Evolutionary conservation across 2,797 vertebrate genomes (phyloP).

Genomic region (Scolopax rusticola): DNA sequence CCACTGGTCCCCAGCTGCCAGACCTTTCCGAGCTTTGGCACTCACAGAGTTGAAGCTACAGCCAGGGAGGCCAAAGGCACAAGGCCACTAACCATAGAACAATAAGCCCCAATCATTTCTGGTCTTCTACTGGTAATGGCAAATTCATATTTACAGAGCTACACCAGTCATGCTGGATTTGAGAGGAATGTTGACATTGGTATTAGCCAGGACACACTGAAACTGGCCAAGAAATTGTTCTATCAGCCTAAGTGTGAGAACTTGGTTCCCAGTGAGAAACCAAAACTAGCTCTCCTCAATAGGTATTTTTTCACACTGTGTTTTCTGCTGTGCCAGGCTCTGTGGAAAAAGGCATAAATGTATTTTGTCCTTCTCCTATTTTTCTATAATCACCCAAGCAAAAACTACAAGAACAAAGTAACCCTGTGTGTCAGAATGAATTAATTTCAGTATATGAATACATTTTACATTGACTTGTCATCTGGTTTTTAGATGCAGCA

Average conservation of each 20-base stretch:
- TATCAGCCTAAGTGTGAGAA: neutral
- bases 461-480: neutral
- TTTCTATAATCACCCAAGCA: neutral
- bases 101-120: neutral
- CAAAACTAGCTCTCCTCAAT: neutral
- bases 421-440: neutral
- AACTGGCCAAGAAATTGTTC: neutral
- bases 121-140: neutral
- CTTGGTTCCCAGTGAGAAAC: neutral
- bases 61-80: fast-evolving
- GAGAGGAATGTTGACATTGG: neutral
- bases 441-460: neutral
- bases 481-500: neutral
- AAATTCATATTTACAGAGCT: neutral
- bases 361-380: neutral
- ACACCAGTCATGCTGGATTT: neutral
- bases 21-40: neutral
- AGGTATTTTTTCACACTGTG: neutral
- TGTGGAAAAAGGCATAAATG: neutral
- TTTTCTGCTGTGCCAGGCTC: neutral
- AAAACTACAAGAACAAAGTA: neutral
- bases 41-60: neutral
- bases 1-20: neutral
- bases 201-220: neutral
- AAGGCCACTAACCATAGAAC: neutral